Evolutionary conservation across 2,113 vertebrate genomes (phyloP).

Genomic region (Otocyon megalotis): DNA sequence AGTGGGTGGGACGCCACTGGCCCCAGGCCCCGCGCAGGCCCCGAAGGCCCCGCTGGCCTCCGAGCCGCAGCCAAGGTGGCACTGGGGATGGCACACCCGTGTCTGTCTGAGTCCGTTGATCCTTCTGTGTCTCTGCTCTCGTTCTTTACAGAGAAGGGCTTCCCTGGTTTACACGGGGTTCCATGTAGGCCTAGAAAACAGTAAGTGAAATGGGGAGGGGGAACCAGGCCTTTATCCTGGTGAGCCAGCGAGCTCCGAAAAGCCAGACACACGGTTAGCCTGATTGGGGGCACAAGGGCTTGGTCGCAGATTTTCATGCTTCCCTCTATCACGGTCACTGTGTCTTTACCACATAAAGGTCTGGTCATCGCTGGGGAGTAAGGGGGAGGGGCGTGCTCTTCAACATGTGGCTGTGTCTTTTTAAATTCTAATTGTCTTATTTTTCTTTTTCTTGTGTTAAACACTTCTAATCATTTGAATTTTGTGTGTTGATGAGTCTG

Average conservation of each 20-base stretch:
- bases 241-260: not conserved
- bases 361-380: rapidly evolving
- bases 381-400: not conserved
- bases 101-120: not conserved
- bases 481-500: not conserved
- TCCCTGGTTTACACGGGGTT: not conserved
- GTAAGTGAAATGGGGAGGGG: not conserved
- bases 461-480: not conserved
- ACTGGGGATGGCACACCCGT: rapidly evolving
- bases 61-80: not conserved
- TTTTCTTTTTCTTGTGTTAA: not conserved
- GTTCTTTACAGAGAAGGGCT: not conserved
- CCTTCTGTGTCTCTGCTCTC: not conserved
- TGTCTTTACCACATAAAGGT: not conserved
- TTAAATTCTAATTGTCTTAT: not conserved
- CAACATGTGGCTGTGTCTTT: not conserved
- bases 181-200: not conserved
- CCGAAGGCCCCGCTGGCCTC: not conserved
- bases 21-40: rapidly evolving
- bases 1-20: rapidly evolving
- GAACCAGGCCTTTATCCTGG: not conserved
- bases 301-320: rapidly evolving
- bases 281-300: rapidly evolving
- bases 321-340: rapidly evolving
- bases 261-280: rapidly evolving